Conservation (phyloP, 2,888 invertebrate species). For the Caradrina clavipalpis region DNA sequence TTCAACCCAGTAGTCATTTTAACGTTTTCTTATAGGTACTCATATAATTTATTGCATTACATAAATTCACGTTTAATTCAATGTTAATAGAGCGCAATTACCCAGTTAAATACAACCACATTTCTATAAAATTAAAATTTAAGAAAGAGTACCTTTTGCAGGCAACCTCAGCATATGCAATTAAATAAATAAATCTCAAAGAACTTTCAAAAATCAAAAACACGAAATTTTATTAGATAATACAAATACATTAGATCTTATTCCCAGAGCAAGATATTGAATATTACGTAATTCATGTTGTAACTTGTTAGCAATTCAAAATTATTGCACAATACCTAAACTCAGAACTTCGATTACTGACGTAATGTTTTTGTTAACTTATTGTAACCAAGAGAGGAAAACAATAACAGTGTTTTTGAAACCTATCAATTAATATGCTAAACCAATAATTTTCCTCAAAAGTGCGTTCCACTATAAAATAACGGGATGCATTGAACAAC, state of each 20-base stretch:
- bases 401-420: neutral
- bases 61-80: too few species aligned
- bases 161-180: too few species aligned
- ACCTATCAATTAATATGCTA: neutral
- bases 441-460: constrained; percentile 29
- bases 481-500: neutral
- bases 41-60: too few species aligned
- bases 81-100: too few species aligned
- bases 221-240: too few species aligned
- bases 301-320: neutral
- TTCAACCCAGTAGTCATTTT: too few species aligned
- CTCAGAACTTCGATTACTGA: neutral
- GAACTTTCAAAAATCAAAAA: too few species aligned
- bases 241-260: neutral
- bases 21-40: too few species aligned
- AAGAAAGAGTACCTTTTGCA: too few species aligned
- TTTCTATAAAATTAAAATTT: too few species aligned
- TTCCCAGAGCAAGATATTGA: neutral
- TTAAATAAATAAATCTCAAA: too few species aligned
- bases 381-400: constrained; percentile 6
- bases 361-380: neutral
- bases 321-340: neutral
- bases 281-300: neutral
- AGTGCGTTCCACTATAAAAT: constrained; percentile 4
- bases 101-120: too few species aligned